Base-by-base conservation (phyloP, 2,113 vertebrate species). In the Sinocyclocheilus rhinocerous region DNA sequence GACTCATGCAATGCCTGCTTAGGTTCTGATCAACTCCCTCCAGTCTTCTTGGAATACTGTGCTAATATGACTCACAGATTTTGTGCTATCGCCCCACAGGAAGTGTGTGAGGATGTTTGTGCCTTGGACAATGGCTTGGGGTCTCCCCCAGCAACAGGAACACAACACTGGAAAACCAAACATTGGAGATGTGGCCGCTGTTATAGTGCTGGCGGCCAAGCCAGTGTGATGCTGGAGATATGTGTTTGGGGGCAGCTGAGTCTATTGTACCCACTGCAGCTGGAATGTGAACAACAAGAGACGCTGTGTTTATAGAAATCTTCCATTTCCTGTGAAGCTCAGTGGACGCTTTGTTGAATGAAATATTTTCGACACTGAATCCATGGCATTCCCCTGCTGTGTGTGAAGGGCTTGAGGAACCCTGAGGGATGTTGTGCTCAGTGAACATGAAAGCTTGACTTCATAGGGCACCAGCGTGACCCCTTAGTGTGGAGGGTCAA, bases 41-140 rank as follows among this genome's bases (percentile, higher is more conserved):
- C 16, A 5, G 4, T 36, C 52, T 6, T 24, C 26, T 50, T 55
- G 2, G 2, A 20, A 33, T 59, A 33, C 15, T 26, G n/a, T 45
- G 65, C 22, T 61, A 39, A 80, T 81, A 22, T 22, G 84, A 72
- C 16, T 59, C 29, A 12, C 36, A 63, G 20, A 76, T 12, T 73
- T 26, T 26, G 18, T 16, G 12, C 22, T 42, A 22, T 70, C 10
- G 6, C 45, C 76, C 39, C 61, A 42, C 55, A 63, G 77, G 69
- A 76, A 84, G 77, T 82, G 39, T 69, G 61, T 76, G 77, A 76
- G 61, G 79, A 85, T 85, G 78, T 82, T 87, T 82, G 22, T 75
- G 33, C 36, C 67, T 52, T 7, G 39, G 50, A 89, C 85, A 82
- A 87, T 87, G 72, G 77, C 72, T 76, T 42, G 67, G 48, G 39